A percentile compares a stretch with the other conserved stretches of the same genome.
These are phyloP conservation scores for Microcebus ravelobensis DNA, from an alignment of 2,113 vertebrate genomes.

Conservation along the genomic window DNA sequence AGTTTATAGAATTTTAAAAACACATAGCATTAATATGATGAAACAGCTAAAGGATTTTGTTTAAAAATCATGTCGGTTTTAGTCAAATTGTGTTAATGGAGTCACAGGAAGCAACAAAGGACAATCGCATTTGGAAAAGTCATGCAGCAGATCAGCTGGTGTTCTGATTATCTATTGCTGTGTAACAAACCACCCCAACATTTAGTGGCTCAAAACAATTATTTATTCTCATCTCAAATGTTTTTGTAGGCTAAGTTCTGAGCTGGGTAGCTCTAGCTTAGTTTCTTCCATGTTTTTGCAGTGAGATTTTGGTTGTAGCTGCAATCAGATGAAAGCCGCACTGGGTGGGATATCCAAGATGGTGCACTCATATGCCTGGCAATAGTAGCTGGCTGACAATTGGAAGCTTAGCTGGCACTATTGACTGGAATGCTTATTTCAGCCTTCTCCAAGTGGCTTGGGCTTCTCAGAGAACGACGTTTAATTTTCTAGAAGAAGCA, in stretches of 20 bases:
- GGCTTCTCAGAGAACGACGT: background rate
- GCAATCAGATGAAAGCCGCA: background rate
- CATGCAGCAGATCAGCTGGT: background rate
- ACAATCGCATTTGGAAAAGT: background rate
- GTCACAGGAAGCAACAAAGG: background rate
- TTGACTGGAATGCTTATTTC: background rate
- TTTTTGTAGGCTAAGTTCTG: background rate
- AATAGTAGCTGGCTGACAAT: background rate
- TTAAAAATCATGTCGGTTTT: background rate
- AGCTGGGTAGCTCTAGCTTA: background rate
- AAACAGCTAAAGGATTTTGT: background rate
- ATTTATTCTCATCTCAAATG: background rate
- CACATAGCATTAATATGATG: background rate
- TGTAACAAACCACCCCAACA: background rate
- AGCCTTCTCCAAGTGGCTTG: background rate
- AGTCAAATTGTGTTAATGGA: background rate
- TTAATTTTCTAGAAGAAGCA: background rate
- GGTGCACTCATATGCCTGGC: no score
- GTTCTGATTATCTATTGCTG: background rate
- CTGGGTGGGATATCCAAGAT: background rate
- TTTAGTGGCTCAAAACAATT: background rate
- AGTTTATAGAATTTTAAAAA: background rate
- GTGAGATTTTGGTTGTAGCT: background rate
- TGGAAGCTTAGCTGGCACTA: background rate
- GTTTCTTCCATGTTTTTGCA: background rate